A percentile compares a stretch with the other conserved stretches of the same genome.
These are phyloP conservation scores for Scolopax mira DNA, from an alignment of 2,113 vertebrate species.

Conservation along the genomic window DNA sequence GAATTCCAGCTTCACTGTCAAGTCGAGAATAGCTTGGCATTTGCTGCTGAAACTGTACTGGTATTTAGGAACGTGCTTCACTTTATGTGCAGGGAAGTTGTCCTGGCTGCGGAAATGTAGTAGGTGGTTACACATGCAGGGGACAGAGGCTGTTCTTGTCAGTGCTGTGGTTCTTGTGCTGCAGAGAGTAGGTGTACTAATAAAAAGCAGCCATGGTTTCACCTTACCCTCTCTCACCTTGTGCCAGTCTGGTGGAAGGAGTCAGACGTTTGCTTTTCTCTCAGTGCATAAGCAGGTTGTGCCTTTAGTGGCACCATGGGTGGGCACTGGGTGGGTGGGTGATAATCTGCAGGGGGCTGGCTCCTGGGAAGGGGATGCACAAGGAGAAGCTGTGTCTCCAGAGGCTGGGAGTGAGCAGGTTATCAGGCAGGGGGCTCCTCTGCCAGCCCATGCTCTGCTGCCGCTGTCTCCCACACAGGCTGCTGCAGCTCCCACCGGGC, in stretches of 20 bases:
- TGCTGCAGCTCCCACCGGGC: not conserved
- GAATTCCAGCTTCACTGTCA: not conserved
- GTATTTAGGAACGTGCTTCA: not conserved
- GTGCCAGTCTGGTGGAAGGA: not conserved
- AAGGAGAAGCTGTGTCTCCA: not conserved
- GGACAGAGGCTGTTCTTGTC: not conserved
- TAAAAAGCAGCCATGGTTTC: not conserved
- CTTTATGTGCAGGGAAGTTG: not conserved
- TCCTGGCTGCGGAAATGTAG: not conserved
- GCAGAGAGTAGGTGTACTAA: not conserved
- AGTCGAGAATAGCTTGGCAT: not conserved
- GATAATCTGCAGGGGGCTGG: not conserved
- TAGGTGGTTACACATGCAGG: not conserved
- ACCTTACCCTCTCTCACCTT: not conserved
- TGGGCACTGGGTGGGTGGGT: accelerated
- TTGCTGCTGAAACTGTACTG: not conserved
- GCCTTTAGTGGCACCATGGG: not conserved
- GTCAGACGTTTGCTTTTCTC: not conserved
- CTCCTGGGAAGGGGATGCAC: accelerated
- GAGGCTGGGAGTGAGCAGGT: too few relatives aligned
- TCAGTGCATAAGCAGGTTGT: not conserved
- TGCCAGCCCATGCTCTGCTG: not conserved
- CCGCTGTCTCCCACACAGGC: accelerated
- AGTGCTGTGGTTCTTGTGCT: accelerated
- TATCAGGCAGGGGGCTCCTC: accelerated